phyloP scores from a whole-genome alignment of 2,888 invertebrate genomes.

The Spicauda simplicius region DNA sequence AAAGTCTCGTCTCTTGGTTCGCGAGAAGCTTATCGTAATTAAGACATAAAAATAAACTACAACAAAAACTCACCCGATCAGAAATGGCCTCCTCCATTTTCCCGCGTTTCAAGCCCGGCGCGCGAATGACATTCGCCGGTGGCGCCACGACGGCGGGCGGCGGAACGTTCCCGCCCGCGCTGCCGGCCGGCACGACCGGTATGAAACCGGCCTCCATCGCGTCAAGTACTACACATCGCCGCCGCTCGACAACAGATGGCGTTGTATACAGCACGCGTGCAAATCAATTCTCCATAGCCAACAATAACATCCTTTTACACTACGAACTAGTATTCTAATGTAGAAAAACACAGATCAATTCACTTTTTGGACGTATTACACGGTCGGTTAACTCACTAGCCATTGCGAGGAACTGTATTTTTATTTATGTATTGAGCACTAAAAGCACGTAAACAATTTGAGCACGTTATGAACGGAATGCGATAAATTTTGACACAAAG shows the following conservation, averaged over 20 bases:
- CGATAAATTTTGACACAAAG: slow-evolving; percentile 34
- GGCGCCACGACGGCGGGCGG: slow-evolving; percentile 71
- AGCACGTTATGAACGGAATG: slow-evolving; percentile 52
- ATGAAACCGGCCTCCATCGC: slow-evolving; percentile 80
- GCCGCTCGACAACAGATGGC: slow-evolving; percentile 66
- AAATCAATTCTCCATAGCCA: slow-evolving; percentile 47
- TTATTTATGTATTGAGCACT: slow-evolving; percentile 49
- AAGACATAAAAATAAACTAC: slow-evolving; percentile 1
- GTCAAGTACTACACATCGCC: slow-evolving; percentile 55
- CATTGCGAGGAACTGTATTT: slow-evolving; percentile 65
- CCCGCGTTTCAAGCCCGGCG: slow-evolving; percentile 91
- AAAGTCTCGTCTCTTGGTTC: neutral
- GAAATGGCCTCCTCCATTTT: slow-evolving; percentile 91
- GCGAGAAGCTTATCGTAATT: neutral
- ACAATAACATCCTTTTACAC: slow-evolving; percentile 39
- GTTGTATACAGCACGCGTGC: slow-evolving; percentile 43
- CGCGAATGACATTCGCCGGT: slow-evolving; percentile 88
- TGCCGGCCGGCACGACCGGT: slow-evolving; percentile 62
- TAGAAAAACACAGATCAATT: slow-evolving; percentile 59
- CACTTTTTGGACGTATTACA: slow-evolving; percentile 61
- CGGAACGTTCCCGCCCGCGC: slow-evolving; percentile 54
- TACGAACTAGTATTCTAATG: slow-evolving; percentile 41
- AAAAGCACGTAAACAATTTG: slow-evolving; percentile 42
- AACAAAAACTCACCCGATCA: slow-evolving; percentile 88
- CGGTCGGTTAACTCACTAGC: slow-evolving; percentile 58